Evolutionary conservation across 2,113 vertebrate species (phyloP), one percentile per base, ranked within the genome.

Genomic region (Glaucidium brasilianum): DNA sequence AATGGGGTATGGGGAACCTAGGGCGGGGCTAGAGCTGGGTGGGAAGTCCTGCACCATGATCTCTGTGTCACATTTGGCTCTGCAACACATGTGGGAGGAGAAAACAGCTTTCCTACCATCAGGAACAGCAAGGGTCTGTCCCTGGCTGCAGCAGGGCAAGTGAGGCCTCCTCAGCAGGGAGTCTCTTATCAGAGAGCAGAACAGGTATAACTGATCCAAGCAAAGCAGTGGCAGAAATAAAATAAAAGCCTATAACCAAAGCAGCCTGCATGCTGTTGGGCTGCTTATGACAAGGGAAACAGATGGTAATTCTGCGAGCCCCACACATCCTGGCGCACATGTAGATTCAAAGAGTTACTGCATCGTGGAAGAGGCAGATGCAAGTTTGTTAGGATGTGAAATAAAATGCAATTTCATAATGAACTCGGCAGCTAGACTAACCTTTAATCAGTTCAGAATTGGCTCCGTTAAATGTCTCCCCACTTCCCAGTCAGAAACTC

Each of bases 381-480:
- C 95, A 97, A 95, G 92, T 96, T 96, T 96, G 88, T 92, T 97
- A 95, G 84, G 68, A 90, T 96, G 96, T 95, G 97, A 97, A 97
- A 86, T 89, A 94, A 97, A 97, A 94, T 87, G 73, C 58, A 92
- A 12, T 92, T 95, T 96, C 55, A 62, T 92, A 88, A 89, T 96
- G 92, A 94, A 90, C 47, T 91, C 67, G 4, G 88, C 92, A 94
- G 87, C 81, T 45, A 35, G 76, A 67, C 66, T 56, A 59, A 74
- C 52, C 59, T 29, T 56, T 94, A 90, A 90, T 97, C 89, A 92
- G 74, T 87, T 96, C 15, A 13, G 96, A 96, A 93, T 83, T 74
- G 64, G 90, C 26, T 94, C 62, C 55, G 30, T 88, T 96, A 86
- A 94, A 34, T 22, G 73, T 85, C 59, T 90, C 62, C 58, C 62